Base-by-base conservation (phyloP, 1,140 invertebrate genomes). In the Bombus difficillimus region DNA sequence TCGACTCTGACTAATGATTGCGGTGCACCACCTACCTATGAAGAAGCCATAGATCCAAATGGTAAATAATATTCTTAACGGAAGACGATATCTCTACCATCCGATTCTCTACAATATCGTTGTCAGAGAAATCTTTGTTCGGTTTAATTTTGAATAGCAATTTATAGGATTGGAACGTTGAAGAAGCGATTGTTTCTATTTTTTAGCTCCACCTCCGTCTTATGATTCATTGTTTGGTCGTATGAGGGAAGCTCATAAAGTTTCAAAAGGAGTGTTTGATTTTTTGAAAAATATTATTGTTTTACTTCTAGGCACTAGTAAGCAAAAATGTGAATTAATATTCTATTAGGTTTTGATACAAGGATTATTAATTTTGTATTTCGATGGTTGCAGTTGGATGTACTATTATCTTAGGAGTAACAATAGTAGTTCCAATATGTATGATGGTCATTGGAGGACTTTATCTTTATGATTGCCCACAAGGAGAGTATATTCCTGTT, bases 141-240 rank as follows among this genome's bases (percentile, higher is more conserved):
- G 18, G 15, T 53, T 53, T 53, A 53, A 53, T 22, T 53, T 53
- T 43, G 15, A 28, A 53, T 15, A 53, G 2, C 72, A 15, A 53
- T 34, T 57, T 69, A 0, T 4, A 5, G 8, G 5, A 32, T 32
- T 8, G n/a, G 0, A 1, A 64, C 8, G 3, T 53, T 5, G 18
- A 41, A 69, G 41, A 82, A 28, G 22, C 64, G 28, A 53, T 47
- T 39, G 59, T 87, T 74, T 87, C 88, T 86, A 82, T 87, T 77
- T 93, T 93, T 68, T 92, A 97, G 96, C 95, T 83, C 96, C 96
- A 73, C 97, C 97, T 18, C 97, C 97, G n/a, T 96, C 96, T 0
- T 97, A 97, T 90, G 96, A 97, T 89, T 97, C 96, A 4, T 88
- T 97, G 3, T 97, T 97, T 95, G 97, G 97, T 34, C 93, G 96